A percentile compares a stretch with the other conserved stretches of the same genome.
These are phyloP conservation scores for Volucella inflata DNA, from an alignment of 2,888 invertebrate genomes.

Conservation along the genomic window DNA sequence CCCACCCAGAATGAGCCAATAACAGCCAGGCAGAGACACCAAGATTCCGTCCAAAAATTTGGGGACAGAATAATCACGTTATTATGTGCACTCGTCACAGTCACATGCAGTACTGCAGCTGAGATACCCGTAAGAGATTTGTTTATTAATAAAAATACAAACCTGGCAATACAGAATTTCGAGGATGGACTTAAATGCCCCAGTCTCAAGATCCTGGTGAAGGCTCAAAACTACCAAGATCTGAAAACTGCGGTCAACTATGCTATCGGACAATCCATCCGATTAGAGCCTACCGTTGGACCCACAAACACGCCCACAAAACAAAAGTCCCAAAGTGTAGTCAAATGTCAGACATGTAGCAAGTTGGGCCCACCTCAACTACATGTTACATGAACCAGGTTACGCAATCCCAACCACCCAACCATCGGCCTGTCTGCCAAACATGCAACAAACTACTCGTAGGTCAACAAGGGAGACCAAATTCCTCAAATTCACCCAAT, in stretches of 20 bases:
- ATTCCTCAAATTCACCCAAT: background rate
- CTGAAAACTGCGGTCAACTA: slow-evolving; percentile 9
- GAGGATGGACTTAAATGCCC: slow-evolving; percentile 15
- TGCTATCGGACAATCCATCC: slow-evolving; percentile 1
- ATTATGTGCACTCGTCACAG: background rate
- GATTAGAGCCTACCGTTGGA: background rate
- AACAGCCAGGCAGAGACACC: background rate
- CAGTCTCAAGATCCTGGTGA: slow-evolving; percentile 12
- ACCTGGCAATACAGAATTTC: slow-evolving; percentile 1
- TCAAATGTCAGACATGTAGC: background rate
- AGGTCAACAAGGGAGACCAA: background rate
- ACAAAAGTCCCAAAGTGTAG: background rate
- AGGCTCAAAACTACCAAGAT: background rate
- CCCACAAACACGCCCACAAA: background rate
- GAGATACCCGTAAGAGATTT: slow-evolving; percentile 8
- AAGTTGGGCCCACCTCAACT: background rate
- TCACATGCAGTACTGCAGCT: background rate
- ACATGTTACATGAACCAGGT: background rate
- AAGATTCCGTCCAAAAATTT: slow-evolving; percentile 6
- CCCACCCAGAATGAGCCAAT: slow-evolving; percentile 4
- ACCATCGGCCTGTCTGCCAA: background rate
- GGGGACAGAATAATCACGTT: slow-evolving; percentile 11
- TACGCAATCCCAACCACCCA: background rate
- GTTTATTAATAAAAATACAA: background rate
- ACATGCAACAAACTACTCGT: background rate